Evolutionary conservation across 2,888 invertebrate species (phyloP), one percentile per base, ranked within the genome.

Genomic region (Mimas tiliae): DNA sequence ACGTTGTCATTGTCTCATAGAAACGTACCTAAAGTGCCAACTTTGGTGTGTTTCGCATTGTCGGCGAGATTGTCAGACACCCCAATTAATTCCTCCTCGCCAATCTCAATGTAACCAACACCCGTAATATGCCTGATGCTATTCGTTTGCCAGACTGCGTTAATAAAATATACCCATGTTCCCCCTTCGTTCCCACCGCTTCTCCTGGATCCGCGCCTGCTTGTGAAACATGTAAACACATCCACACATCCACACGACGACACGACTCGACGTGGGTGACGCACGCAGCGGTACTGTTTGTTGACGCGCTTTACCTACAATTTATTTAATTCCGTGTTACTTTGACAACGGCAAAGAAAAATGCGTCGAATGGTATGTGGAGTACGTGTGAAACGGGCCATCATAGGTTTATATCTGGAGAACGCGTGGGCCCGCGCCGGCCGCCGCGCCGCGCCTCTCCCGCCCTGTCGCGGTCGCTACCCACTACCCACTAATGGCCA

Each of bases 341-440:
- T 58, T 38, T 58, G 58, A 58, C 58, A 42, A 58, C 38, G 19
- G 38, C 19, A n/a, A 58, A 51, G 34, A 64, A 48, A 45, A 48
- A 62, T 58, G 42, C 38, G 58, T 42, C 8, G 16, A 42, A 19
- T n/a, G 42, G 58, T 38, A 58, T 58, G 58, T 58, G 11, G 19
- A 19, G 16, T 58, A 58, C 38, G 58, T 58, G 58, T 38, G 42
- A 58, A 38, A 58, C 38, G 58, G 42, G 38, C 19, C 21, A 58
- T 19, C 19, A 42, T 16, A 9, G 55, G 42, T 38, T 58, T 58
- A 58, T 58, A 58, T 58, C 58, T 58, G 58, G 58, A 58, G 42
- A 38, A 42, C 42, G 58, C 58, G 42, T 58, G 42, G 38, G 50
- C 50, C 27, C 19, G 4, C 50, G 55, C 55, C 34, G 38, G n/a